Conservation (phyloP, 2,888 invertebrate genomes). For the Antheraea assamensis region DNA sequence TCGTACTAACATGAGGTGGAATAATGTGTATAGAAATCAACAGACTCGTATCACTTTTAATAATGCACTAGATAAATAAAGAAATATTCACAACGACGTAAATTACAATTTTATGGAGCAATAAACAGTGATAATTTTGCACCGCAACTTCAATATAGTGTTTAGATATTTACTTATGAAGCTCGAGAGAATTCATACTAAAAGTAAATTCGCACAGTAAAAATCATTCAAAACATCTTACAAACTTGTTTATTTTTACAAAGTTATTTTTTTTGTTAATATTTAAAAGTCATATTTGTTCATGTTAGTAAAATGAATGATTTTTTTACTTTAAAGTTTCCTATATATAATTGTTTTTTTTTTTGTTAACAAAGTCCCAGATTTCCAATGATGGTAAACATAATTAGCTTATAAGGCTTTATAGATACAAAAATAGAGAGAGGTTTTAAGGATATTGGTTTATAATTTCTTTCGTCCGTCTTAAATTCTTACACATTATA, state of each 20-base stretch:
- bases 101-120: neutral
- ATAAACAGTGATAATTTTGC: neutral
- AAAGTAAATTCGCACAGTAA: neutral
- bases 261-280: neutral
- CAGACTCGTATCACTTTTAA: too few species aligned
- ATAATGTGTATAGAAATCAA: too few species aligned
- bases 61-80: neutral
- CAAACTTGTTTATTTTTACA: neutral
- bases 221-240: neutral
- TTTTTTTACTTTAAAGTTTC: neutral
- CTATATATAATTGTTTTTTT: neutral
- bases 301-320: neutral
- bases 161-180: neutral
- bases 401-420: neutral
- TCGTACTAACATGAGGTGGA: too few species aligned
- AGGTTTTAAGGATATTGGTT: conserved; percentile 17
- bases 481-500: neutral
- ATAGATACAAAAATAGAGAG: conserved; percentile 7
- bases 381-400: neutral
- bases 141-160: neutral
- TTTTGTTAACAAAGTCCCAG: neutral
- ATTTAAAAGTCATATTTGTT: neutral
- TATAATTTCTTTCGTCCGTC: conserved; percentile 11
- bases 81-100: neutral
- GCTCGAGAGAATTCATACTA: neutral